phyloP scores from a whole-genome alignment of 2,113 vertebrate genomes.

The Abramis brama region DNA sequence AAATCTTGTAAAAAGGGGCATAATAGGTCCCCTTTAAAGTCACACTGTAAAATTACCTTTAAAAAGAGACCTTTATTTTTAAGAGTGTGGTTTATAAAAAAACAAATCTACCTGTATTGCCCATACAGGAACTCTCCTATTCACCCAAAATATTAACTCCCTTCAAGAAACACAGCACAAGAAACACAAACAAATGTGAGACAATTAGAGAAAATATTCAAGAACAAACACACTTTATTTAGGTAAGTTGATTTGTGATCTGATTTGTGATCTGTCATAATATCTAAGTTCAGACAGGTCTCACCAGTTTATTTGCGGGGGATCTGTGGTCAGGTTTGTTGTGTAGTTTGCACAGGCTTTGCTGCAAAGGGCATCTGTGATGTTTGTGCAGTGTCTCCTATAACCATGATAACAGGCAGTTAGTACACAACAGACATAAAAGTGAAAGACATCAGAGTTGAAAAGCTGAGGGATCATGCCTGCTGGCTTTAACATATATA shows the following conservation, averaged over 20 bases:
- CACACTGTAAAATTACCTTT: no score
- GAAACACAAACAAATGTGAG: not conserved
- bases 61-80: not conserved
- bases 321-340: constrained; percentile 51
- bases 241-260: not conserved
- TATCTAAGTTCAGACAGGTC: constrained; percentile 11
- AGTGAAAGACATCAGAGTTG: constrained; percentile 19
- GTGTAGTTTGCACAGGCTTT: constrained; percentile 51
- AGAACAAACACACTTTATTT: not conserved
- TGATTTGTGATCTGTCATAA: not conserved
- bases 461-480: constrained; percentile 33
- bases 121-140: constrained; percentile 87
- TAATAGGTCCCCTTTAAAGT: no score
- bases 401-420: constrained; percentile 23
- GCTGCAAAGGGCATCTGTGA: constrained; percentile 47
- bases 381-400: constrained; percentile 52
- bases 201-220: not conserved
- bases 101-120: constrained; percentile 87
- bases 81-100: not conserved
- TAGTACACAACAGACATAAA: not conserved
- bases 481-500: constrained; percentile 49
- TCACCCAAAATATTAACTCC: constrained; percentile 84
- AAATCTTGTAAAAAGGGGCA: no score
- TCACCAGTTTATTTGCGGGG: constrained; percentile 72
- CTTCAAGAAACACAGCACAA: constrained; percentile 55